These are phyloP conservation scores for Lycia hirtaria DNA, from an alignment of 2,888 invertebrate genomes.

Conservation along the genomic window DNA sequence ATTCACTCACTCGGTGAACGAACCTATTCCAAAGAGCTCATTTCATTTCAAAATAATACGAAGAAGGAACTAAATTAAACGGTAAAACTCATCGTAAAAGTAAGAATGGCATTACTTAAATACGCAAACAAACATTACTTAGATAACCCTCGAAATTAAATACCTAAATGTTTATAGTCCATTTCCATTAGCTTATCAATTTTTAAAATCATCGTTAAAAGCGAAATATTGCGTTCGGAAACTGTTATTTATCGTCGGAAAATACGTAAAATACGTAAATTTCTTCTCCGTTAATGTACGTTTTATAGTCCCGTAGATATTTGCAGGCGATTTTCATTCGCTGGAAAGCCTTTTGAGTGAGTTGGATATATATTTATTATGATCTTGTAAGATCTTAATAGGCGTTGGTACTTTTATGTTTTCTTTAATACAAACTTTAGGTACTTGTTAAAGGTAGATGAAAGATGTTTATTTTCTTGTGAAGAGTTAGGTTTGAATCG, in stretches of 20 bases:
- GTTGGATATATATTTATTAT: slow-evolving; percentile 29
- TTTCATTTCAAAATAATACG: too few species aligned
- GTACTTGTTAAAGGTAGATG: background rate
- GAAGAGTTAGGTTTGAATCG: too few species aligned
- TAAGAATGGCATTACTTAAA: slow-evolving; percentile 3
- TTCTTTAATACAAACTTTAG: slow-evolving; percentile 6
- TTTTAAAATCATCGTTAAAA: slow-evolving; percentile 44
- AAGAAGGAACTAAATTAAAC: background rate
- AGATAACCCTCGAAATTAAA: slow-evolving; percentile 12
- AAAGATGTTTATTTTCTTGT: too few species aligned
- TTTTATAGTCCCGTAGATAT: slow-evolving; percentile 42
- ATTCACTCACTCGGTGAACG: too few species aligned
- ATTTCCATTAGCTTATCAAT: slow-evolving; percentile 45
- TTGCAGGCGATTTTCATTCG: slow-evolving; percentile 36
- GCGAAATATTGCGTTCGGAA: slow-evolving; percentile 43
- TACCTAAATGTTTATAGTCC: slow-evolving; percentile 29
- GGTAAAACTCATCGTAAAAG: background rate
- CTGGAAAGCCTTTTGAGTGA: slow-evolving; percentile 28
- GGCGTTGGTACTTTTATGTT: slow-evolving; percentile 2
- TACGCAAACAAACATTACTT: slow-evolving; percentile 13
- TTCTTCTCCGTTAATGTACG: slow-evolving; percentile 35
- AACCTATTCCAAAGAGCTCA: too few species aligned
- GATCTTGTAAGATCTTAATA: slow-evolving; percentile 25
- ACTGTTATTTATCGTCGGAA: slow-evolving; percentile 43
- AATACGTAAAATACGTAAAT: slow-evolving; percentile 39